Evolutionary conservation across 2,888 invertebrate species (phyloP).

Genomic region (Nomada hirtipes): DNA sequence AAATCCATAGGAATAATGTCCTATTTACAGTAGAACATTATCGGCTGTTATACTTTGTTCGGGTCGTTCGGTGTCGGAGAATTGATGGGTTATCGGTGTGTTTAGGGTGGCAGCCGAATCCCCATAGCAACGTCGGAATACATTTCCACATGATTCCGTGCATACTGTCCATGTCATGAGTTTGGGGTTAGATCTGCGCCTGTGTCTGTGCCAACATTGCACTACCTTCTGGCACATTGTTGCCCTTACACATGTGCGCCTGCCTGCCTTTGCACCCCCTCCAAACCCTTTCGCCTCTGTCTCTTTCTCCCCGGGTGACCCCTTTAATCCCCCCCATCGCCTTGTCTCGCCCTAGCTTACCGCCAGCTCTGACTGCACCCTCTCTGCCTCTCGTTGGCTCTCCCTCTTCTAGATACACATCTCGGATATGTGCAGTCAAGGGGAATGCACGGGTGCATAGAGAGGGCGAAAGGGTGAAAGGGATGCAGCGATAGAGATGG

Average conservation of each 20-base stretch:
- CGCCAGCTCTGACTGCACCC: not conserved
- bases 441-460: constrained; percentile 38
- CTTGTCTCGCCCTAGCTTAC: constrained; percentile 8
- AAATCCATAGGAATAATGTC: constrained; percentile 6
- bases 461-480: not conserved
- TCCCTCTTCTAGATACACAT: constrained; percentile 54
- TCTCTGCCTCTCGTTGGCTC: constrained; percentile 6
- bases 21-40: constrained; percentile 55
- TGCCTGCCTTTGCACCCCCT: not conserved
- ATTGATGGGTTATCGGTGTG: constrained; percentile 79
- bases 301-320: constrained; percentile 16
- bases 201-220: constrained; percentile 57
- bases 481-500: not conserved
- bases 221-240: constrained; percentile 58
- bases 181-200: constrained; percentile 49
- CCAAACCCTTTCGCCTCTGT: not conserved
- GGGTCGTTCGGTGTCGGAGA: constrained; percentile 52
- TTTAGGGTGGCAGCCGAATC: constrained; percentile 74
- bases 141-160: constrained; percentile 75
- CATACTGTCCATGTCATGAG: constrained; percentile 55
- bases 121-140: constrained; percentile 80
- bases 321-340: constrained; percentile 17
- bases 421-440: constrained; percentile 56
- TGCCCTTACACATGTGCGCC: constrained; percentile 42
- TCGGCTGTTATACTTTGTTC: constrained; percentile 63